phyloP scores from a whole-genome alignment of 2,797 vertebrate species.

The Echeneis naucrates region DNA sequence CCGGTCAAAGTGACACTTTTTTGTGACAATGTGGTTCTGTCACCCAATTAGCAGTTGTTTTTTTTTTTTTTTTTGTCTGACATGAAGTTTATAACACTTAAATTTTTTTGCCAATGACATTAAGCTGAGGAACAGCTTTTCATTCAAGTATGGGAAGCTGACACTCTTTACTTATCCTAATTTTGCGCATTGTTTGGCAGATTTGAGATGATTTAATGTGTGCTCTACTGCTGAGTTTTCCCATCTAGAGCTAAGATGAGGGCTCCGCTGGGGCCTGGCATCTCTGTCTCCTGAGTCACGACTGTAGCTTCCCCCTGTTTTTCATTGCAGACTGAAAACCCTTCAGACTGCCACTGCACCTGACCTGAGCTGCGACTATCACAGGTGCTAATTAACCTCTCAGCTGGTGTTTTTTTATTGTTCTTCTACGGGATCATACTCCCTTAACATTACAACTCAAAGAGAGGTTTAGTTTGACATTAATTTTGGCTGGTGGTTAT shows the following conservation, averaged over 20 bases:
- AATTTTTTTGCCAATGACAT: too few species aligned
- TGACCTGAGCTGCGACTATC: slow-evolving; percentile 7
- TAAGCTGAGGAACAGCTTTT: neutral
- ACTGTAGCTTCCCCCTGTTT: neutral
- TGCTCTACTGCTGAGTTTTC: slow-evolving; percentile 6
- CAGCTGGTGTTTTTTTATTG: slow-evolving; percentile 35
- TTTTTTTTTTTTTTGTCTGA: slow-evolving; percentile 10
- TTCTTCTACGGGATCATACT: neutral
- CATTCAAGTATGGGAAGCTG: slow-evolving; percentile 1
- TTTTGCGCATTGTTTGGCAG: neutral
- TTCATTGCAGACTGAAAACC: slow-evolving; percentile 1
- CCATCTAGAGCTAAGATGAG: neutral
- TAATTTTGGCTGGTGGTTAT: neutral
- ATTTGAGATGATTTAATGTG: slow-evolving; percentile 5
- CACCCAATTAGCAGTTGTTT: too few species aligned
- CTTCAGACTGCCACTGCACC: neutral
- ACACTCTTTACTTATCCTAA: neutral
- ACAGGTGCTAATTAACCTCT: slow-evolving; percentile 47
- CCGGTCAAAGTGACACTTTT: too few species aligned
- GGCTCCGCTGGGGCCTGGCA: neutral
- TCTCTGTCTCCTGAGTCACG: slow-evolving; percentile 2
- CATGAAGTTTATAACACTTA: slow-evolving; percentile 2
- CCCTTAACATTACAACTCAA: neutral
- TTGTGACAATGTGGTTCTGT: too few species aligned
- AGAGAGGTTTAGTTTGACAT: neutral